Conservation (phyloP, 2,797 vertebrate genomes). For the Neopelma chrysocephalum region DNA sequence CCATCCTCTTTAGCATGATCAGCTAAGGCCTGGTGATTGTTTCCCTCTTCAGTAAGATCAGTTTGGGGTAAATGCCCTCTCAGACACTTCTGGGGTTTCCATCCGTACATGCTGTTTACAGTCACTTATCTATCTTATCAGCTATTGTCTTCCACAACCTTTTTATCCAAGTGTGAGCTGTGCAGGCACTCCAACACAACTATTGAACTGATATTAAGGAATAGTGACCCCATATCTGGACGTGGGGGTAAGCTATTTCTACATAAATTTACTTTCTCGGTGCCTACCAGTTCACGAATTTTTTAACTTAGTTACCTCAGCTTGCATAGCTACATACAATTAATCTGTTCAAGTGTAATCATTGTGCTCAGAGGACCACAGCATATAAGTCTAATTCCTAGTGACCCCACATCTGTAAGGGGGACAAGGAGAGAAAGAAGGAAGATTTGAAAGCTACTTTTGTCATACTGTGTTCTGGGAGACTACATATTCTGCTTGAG, state of each 20-base stretch:
- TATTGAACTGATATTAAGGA: not conserved
- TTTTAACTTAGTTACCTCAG: not conserved
- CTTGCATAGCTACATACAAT: not conserved
- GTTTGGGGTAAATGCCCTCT: not conserved
- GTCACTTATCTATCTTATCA: not conserved
- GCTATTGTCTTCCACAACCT: not conserved
- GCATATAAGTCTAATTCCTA: not conserved
- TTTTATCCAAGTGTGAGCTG: not conserved
- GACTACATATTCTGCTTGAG: not conserved
- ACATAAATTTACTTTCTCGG: not conserved
- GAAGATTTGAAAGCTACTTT: not conserved
- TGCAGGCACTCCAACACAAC: not conserved
- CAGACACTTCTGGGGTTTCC: not conserved
- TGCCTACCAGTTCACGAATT: not conserved
- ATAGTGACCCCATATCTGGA: not conserved
- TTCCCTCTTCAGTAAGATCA: not conserved
- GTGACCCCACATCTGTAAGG: not conserved
- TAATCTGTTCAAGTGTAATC: not conserved
- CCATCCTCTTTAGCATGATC: not conserved
- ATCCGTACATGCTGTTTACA: not conserved
- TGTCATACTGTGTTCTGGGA: not conserved
- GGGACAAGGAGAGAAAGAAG: not conserved
- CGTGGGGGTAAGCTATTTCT: not conserved
- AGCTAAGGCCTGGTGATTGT: not conserved
- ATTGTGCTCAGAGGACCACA: not conserved